Conservation (phyloP, 2,888 invertebrate genomes). For the Cotesia congregata region DNA sequence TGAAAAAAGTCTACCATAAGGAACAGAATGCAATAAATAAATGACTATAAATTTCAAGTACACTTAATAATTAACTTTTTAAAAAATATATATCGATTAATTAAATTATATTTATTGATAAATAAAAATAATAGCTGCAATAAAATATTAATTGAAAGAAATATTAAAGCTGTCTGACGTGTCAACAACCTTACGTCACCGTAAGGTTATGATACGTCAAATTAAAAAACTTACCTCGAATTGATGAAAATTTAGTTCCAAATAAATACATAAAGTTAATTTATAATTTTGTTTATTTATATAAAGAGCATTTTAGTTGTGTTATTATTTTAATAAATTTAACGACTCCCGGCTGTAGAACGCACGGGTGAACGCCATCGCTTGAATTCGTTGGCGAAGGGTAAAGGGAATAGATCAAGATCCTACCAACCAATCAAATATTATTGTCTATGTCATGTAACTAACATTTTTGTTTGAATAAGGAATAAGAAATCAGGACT, state of each 20-base stretch:
- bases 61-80: background rate
- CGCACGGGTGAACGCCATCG: constrained; percentile 56
- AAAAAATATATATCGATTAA: background rate
- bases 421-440: background rate
- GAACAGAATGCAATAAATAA: background rate
- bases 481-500: background rate
- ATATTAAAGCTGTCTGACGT: constrained; percentile 52
- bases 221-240: constrained; percentile 15
- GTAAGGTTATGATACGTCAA: constrained; percentile 34
- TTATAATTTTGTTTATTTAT: constrained; percentile 1
- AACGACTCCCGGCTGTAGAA: constrained; percentile 50
- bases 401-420: constrained; percentile 15
- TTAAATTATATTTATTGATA: background rate
- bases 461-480: background rate
- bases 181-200: constrained; percentile 49
- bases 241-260: background rate
- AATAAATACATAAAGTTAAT: background rate
- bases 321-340: constrained; percentile 9
- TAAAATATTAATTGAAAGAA: background rate
- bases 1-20: background rate
- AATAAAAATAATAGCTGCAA: background rate
- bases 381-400: constrained; percentile 47
- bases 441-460: background rate
- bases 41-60: background rate
- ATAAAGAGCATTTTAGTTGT: background rate